Evolutionary conservation across 2,888 invertebrate species (phyloP).

Genomic region (Protonemura montana): DNA sequence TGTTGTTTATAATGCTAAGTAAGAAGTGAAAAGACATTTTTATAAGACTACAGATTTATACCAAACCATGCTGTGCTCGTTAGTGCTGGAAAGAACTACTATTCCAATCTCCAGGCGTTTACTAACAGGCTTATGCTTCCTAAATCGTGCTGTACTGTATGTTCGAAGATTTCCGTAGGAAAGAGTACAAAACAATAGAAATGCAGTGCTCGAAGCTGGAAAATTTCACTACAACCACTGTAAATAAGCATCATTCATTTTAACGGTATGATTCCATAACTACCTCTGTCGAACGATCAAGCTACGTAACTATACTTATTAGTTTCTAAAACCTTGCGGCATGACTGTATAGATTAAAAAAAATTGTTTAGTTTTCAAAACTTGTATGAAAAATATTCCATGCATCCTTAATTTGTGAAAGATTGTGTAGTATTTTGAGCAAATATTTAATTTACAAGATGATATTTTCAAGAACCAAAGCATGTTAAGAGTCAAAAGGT

Average conservation of each 20-base stretch:
- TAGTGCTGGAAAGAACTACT: conserved; percentile 40
- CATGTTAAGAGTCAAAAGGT: not conserved
- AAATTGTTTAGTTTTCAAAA: not conserved
- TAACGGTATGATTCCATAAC: conserved; percentile 49
- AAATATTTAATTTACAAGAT: not conserved
- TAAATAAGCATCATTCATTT: conserved; percentile 39
- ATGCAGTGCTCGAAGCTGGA: conserved; percentile 39
- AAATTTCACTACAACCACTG: conserved; percentile 35
- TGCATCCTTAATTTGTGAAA: not conserved
- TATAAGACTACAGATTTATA: conserved; percentile 50
- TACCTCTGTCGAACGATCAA: conserved; percentile 48
- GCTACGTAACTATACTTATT: conserved; percentile 15
- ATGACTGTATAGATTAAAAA: conserved; percentile 1
- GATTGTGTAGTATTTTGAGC: not conserved
- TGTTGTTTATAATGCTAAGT: conserved; percentile 51
- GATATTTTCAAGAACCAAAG: not conserved
- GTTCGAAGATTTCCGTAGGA: conserved; percentile 47
- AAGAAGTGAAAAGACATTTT: conserved; percentile 48
- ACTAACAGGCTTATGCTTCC: conserved; percentile 49
- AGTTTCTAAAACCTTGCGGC: conserved; percentile 17
- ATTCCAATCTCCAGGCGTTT: conserved; percentile 43
- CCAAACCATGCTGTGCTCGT: conserved; percentile 49
- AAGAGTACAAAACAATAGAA: conserved; percentile 50
- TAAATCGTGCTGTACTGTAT: conserved; percentile 46
- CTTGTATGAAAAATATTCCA: not conserved